Evolutionary conservation across 2,888 invertebrate genomes (phyloP), one percentile per base, ranked within the genome.

Genomic region (Erebia ligea): DNA sequence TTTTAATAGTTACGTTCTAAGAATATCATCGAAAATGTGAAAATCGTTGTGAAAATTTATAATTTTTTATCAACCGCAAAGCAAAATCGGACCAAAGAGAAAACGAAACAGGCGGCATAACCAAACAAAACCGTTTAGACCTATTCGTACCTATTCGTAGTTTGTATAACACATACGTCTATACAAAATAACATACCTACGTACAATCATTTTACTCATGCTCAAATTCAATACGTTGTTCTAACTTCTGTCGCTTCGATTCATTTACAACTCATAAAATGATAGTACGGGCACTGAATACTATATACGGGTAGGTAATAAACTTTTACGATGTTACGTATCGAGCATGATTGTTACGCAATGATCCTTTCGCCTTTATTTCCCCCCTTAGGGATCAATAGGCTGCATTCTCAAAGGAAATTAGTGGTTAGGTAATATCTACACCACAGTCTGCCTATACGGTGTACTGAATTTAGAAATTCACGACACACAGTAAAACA

Each of bases 341-440:
- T 80, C 78, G 25, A 75, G 68, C 70, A 72, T 72, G 74, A 78
- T 79, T 8, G 73, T 71, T 68, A 59, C 71, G 70, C 74, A 70
- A 75, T 77, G 74, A 77, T 74, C 76, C 75, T 64, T 75, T 62
- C 73, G 76, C 78, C 77, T 80, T 76, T 77, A 78, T 79, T 25
- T 76, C 75, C 17, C 62, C 76, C 81, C 79, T 73, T 59, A 61
- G 78, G 81, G 80, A 80, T 78, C 74, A 76, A 80, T 82, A 82
- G 79, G 77, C 73, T 77, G 76, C 79, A 78, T 79, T 78, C 82
- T 82, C 82, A 69, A 69, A 82, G 82, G 82, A 82, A 83, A 83
- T 83, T 81, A 84, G 79, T 76, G 78, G 80, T 78, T 73, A 69
- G 68, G 70, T 65, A 67, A 67, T 70, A 65, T 61, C 61, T 67